Conservation (phyloP, 2,797 vertebrate genomes). For the Mus spretus region DNA sequence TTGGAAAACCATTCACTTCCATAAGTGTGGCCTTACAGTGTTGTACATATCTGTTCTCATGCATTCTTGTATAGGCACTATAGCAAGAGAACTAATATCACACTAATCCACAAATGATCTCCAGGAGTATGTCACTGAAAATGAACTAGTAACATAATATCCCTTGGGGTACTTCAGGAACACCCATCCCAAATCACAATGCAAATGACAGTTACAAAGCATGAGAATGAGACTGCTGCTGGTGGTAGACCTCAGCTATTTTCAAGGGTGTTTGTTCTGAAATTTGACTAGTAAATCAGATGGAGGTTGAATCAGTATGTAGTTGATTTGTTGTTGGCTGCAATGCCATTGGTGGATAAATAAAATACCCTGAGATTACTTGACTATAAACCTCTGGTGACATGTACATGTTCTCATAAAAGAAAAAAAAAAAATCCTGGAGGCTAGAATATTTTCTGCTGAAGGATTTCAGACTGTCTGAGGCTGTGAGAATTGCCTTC, state of each 20-base stretch:
- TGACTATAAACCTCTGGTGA: not conserved
- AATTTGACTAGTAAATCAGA: not conserved
- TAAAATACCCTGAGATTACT: not conserved
- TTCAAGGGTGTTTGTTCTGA: not conserved
- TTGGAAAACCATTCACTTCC: not conserved
- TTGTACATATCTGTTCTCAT: not conserved
- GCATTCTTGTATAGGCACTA: not conserved
- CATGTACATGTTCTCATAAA: not conserved
- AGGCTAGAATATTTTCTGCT: not conserved
- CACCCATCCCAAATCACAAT: slow-evolving; percentile 24
- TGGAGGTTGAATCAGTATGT: not conserved
- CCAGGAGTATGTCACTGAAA: not conserved
- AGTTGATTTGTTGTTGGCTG: not conserved
- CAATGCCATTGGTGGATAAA: not conserved
- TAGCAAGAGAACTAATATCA: not conserved
- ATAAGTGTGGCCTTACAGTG: not conserved
- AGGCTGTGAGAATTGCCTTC: not conserved
- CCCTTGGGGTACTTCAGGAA: not conserved
- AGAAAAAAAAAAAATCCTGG: not conserved
- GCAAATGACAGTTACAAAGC: not conserved
- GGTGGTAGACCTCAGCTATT: not conserved
- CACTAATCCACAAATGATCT: not conserved
- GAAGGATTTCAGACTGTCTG: not conserved
- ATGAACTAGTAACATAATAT: not conserved
- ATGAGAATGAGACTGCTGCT: not conserved